Evolutionary conservation across 2,113 vertebrate genomes (phyloP).

Genomic region (Ariopsis seemanni): DNA sequence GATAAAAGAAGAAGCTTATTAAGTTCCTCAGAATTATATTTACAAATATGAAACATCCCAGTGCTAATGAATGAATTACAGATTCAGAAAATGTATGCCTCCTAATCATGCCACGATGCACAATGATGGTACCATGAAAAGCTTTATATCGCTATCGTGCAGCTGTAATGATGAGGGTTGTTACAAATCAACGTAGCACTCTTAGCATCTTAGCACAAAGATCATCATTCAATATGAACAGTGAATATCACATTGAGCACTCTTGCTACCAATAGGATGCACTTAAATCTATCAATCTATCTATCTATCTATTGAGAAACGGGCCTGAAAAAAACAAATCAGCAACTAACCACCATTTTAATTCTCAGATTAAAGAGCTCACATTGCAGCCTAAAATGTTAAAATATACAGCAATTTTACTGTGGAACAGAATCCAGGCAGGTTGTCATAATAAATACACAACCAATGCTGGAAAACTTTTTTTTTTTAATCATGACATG

Average conservation of each 20-base stretch:
- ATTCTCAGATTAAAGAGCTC: too few species aligned
- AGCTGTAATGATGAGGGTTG: background rate
- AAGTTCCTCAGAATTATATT: slow-evolving; percentile 17
- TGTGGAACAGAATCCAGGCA: background rate
- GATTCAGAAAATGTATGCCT: background rate
- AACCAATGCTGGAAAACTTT: background rate
- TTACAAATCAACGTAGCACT: background rate
- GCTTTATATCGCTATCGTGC: background rate
- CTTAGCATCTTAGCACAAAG: background rate
- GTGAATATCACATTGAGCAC: background rate
- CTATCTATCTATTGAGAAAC: too few species aligned
- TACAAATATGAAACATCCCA: background rate
- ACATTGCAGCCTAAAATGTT: background rate
- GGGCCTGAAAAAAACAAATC: too few species aligned
- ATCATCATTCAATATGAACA: too few species aligned
- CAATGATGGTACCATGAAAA: background rate
- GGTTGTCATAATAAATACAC: background rate
- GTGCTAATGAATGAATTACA: background rate
- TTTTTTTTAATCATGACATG: background rate
- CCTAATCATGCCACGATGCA: background rate
- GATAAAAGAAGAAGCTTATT: slow-evolving; percentile 25
- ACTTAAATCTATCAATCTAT: background rate
- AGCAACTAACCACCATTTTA: background rate
- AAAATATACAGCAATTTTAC: background rate
- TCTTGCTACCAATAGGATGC: background rate